A percentile compares a stretch with the other conserved stretches of the same genome.
Conservation (phyloP, 1,140 invertebrate genomes). For the Neodiprion virginianus region DNA sequence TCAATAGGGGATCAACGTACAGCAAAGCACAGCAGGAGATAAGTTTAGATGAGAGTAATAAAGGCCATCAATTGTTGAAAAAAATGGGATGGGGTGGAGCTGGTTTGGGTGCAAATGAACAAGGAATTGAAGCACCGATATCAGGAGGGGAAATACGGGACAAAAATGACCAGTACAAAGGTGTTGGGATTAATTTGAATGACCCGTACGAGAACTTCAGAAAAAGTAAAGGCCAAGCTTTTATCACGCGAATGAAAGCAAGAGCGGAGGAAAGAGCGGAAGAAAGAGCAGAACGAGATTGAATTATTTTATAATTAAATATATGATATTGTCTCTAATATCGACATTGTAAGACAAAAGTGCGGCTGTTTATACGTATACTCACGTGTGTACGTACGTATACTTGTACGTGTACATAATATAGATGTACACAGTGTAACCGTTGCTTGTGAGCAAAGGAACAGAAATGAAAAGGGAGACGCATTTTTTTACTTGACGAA, state of each 20-base stretch:
- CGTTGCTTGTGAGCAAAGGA: neutral
- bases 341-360: too few relatives aligned
- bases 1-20: constrained; percentile 55
- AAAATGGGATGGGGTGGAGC: constrained; percentile 96
- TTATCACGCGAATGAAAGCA: constrained; percentile 95
- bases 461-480: neutral
- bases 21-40: constrained; percentile 64
- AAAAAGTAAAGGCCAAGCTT: constrained; percentile 95
- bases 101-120: constrained; percentile 89
- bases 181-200: constrained; percentile 87
- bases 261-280: constrained; percentile 82
- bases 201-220: constrained; percentile 97
- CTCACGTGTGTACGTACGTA: neutral
- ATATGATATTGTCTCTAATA: neutral
- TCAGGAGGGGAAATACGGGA: constrained; percentile 92
- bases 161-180: constrained; percentile 89
- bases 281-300: constrained; percentile 59
- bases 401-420: neutral
- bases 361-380: too few relatives aligned
- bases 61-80: constrained; percentile 93
- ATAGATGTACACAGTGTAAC: neutral
- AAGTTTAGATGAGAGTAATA: constrained; percentile 83
- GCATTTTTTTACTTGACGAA: neutral
- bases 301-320: constrained; percentile 18
- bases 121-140: constrained; percentile 94